Evolutionary conservation across 2,113 vertebrate species (phyloP).

Genomic region (Notarius quadriscutis): DNA sequence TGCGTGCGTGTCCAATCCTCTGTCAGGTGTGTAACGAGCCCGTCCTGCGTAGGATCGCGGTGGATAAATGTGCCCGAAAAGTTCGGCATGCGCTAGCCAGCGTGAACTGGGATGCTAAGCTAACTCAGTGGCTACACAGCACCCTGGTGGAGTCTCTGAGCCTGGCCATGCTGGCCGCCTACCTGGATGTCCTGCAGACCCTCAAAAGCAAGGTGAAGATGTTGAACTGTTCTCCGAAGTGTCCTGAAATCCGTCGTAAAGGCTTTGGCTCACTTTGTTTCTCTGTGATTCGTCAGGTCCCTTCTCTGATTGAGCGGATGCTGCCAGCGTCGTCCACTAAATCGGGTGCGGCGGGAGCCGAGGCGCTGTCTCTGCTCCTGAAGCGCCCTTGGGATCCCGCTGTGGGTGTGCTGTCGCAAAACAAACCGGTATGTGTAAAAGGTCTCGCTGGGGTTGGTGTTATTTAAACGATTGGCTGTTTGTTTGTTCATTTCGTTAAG

Average conservation of each 20-base stretch:
- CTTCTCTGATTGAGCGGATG: conserved; percentile 93
- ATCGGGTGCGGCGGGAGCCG: conserved; percentile 85
- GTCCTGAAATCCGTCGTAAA: neutral
- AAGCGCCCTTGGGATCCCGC: conserved; percentile 98
- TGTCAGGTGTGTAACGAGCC: conserved; percentile 89
- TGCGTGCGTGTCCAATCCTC: neutral
- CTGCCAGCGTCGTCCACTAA: conserved; percentile 85
- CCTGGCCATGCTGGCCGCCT: conserved; percentile 90
- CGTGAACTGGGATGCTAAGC: conserved; percentile 91
- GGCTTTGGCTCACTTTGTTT: neutral
- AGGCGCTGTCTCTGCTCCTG: conserved; percentile 90
- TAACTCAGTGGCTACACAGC: conserved; percentile 94
- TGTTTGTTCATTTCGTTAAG: neutral
- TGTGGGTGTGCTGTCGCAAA: conserved; percentile 93
- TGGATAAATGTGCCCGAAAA: conserved; percentile 93
- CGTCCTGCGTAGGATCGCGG: conserved; percentile 86
- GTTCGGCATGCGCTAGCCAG: conserved; percentile 91
- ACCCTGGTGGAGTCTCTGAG: conserved; percentile 93
- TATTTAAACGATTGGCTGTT: neutral
- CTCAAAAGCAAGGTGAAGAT: conserved; percentile 90
- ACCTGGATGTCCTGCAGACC: conserved; percentile 94
- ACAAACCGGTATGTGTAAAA: conserved; percentile 84
- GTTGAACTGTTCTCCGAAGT: too few relatives aligned
- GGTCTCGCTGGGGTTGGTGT: too few relatives aligned
- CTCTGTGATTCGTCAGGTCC: conserved; percentile 73